phyloP scores from a whole-genome alignment of 2,113 vertebrate genomes.

The Eidolon helvum region DNA sequence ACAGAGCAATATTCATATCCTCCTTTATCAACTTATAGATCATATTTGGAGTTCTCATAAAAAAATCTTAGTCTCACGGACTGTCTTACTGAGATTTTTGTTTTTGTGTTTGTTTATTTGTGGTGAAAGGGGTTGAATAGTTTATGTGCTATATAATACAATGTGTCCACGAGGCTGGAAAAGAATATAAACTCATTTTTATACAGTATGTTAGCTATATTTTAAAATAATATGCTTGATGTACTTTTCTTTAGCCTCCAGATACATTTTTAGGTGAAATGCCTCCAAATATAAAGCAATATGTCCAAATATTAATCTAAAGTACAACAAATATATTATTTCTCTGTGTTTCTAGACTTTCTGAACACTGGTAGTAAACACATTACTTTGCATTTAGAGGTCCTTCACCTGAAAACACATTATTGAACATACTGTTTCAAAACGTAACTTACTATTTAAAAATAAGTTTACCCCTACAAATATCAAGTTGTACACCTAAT shows the following conservation, averaged over 20 bases:
- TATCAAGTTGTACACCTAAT: not conserved
- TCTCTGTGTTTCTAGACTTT: not conserved
- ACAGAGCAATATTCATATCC: not conserved
- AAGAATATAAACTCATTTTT: not conserved
- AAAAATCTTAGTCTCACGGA: not conserved
- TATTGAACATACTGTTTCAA: not conserved
- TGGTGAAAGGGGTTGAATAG: not conserved
- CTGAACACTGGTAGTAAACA: not conserved
- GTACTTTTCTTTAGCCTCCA: conserved; percentile 16
- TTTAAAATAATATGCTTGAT: not conserved
- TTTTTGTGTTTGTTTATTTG: not conserved
- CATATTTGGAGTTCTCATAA: not conserved
- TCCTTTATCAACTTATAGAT: not conserved
- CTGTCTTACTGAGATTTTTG: not conserved
- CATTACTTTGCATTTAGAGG: not conserved
- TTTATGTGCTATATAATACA: not conserved
- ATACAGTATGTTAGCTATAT: not conserved
- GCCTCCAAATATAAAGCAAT: not conserved
- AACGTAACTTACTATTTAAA: conserved; percentile 16
- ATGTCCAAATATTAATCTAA: not conserved
- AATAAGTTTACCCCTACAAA: not conserved
- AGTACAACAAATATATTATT: not conserved
- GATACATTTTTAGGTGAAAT: not conserved
- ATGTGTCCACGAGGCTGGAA: not conserved
- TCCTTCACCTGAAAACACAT: not conserved